phyloP scores from a whole-genome alignment of 2,888 invertebrate genomes.

The Pristionchus mayeri region DNA sequence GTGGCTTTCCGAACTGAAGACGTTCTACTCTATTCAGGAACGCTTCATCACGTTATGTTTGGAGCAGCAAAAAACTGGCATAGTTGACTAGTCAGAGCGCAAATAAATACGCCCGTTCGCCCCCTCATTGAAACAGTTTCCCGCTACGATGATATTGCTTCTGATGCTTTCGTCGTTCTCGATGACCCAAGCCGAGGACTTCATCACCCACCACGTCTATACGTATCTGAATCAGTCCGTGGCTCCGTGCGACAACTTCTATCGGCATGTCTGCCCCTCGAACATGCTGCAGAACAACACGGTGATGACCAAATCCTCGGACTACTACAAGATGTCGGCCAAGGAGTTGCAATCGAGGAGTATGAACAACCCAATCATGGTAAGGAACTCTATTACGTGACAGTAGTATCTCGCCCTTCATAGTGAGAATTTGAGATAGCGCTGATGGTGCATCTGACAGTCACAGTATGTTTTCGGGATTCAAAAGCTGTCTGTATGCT shows the following conservation, averaged over 20 bases:
- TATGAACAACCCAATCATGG: constrained; percentile 1
- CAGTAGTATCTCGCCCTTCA: too few relatives aligned
- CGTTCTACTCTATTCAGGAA: too few relatives aligned
- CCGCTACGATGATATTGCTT: neutral
- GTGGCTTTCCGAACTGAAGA: too few relatives aligned
- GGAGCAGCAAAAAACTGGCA: too few relatives aligned
- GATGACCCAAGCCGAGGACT: neutral
- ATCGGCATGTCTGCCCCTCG: constrained; percentile 8
- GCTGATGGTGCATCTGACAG: too few relatives aligned
- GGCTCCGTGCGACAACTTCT: constrained; percentile 20
- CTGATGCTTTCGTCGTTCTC: neutral
- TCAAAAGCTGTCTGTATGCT: neutral
- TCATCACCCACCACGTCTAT: neutral
- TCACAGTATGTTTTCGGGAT: neutral
- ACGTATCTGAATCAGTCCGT: neutral
- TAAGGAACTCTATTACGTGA: too few relatives aligned
- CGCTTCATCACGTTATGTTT: too few relatives aligned
- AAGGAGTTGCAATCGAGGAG: neutral
- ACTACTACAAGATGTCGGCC: neutral
- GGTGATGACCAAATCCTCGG: neutral
- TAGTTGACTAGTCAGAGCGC: neutral
- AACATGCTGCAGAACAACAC: neutral
- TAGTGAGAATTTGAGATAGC: too few relatives aligned
- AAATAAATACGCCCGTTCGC: neutral
- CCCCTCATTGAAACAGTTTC: neutral